A percentile compares a stretch with the other conserved stretches of the same genome.
Conservation (phyloP, 2,113 vertebrate genomes). For the Regulus satrapa region DNA sequence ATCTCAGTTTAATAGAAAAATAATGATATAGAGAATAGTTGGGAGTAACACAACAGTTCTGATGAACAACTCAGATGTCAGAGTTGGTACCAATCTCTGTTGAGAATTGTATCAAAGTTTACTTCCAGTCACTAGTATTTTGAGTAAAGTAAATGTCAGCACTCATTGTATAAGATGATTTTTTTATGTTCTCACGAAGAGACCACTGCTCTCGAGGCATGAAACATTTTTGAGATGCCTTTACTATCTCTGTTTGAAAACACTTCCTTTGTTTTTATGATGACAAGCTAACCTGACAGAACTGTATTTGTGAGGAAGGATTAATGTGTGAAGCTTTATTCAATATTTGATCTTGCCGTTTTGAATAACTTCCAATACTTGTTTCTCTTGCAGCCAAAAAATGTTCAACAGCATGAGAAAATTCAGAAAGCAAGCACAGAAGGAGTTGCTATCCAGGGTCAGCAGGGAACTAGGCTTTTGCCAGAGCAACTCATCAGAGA, state of each 20-base stretch:
- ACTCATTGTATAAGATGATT: background rate
- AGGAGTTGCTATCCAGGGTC: constrained; percentile 93
- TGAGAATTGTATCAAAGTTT: background rate
- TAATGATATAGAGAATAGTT: background rate
- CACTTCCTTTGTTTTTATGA: background rate
- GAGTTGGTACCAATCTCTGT: background rate
- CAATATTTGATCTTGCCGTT: background rate
- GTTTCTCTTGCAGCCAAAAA: constrained; percentile 83
- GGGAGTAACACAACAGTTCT: background rate
- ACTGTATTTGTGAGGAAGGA: background rate
- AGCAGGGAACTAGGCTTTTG: constrained; percentile 90
- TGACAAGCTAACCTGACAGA: background rate
- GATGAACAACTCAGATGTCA: background rate
- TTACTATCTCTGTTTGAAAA: background rate
- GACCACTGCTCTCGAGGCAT: background rate
- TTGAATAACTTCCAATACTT: background rate
- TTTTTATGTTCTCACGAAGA: background rate
- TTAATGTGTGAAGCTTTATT: background rate
- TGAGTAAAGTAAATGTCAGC: background rate
- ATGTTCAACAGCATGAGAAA: constrained; percentile 92
- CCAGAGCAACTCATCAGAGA: constrained; percentile 92
- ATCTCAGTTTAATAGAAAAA: background rate
- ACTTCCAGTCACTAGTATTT: background rate
- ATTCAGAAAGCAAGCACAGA: constrained; percentile 95
- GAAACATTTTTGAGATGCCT: background rate